Evolutionary conservation across 2,113 vertebrate genomes (phyloP).

Genomic region (Strigops habroptila): DNA sequence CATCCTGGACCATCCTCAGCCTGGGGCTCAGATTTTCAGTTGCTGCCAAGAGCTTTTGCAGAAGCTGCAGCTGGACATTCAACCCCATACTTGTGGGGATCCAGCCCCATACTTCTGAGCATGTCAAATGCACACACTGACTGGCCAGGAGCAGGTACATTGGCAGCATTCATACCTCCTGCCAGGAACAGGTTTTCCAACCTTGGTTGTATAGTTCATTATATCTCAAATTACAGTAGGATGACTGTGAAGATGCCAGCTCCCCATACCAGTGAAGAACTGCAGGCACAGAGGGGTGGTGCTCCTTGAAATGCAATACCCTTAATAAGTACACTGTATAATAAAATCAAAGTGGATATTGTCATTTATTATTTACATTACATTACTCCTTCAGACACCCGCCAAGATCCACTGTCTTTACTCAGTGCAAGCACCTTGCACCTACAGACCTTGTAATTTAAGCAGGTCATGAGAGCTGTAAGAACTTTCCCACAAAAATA

Average conservation of each 20-base stretch:
- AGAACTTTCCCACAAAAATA: not conserved
- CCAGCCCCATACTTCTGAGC: not conserved
- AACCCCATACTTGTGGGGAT: not conserved
- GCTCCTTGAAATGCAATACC: not conserved
- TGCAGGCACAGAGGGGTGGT: not conserved
- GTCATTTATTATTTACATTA: not conserved
- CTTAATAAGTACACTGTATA: not conserved
- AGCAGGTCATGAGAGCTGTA: not conserved
- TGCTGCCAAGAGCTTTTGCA: not conserved
- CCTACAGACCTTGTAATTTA: not conserved
- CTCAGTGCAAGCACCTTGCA: not conserved
- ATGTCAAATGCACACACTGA: rapidly evolving
- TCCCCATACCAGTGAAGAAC: not conserved
- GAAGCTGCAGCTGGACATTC: not conserved
- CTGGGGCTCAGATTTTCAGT: not conserved
- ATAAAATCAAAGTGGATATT: rapidly evolving
- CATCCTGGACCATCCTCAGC: not conserved
- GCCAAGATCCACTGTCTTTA: not conserved
- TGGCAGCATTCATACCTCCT: rapidly evolving
- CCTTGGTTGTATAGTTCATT: not conserved
- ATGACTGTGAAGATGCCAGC: not conserved
- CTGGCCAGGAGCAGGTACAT: not conserved
- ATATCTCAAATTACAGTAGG: not conserved
- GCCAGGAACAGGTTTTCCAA: not conserved
- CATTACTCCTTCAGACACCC: not conserved